Base-by-base conservation (phyloP, 2,888 invertebrate species). In the Lasioglossum figueresi region DNA sequence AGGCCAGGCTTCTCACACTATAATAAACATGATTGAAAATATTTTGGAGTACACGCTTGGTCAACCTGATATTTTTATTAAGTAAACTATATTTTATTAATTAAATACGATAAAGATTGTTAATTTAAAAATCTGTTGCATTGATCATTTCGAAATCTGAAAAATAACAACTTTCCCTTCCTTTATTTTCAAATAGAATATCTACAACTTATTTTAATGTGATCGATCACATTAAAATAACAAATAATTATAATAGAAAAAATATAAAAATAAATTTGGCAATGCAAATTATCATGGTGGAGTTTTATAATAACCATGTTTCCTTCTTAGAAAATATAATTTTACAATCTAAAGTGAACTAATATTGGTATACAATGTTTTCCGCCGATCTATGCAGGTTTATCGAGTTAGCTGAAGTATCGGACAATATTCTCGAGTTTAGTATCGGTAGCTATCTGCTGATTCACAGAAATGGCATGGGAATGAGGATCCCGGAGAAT, bases 391-490 rank as follows among this genome's bases (percentile, higher is more conserved):
- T 31, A 37, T 23, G 77, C 27, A 59, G 59, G 27, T 34, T 72
- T 70, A 40, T 59, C 37, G 37, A 40, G 45, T 79, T 79, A 56
- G 48, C 31, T 68, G 74, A 80, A 31, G 31, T 23, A 63, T 59
- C 34, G 45, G 66, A 56, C 74, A 76, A 75, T 68, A 45, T 73
- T 82, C 48, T 59, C 59, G n/a, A 66, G 59, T 78, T 68, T 82
- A 79, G 40, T 40, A n/a, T 76, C 43, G 16, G 76, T 34, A 75
- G 16, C 52, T 68, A 68, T 68, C 52, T 48, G 66, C 71, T 71
- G 79, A 86, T 75, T 85, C 79, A 82, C 19, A 76, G 71, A 82
- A 82, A 82, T 85, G 78, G 85, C 72, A 86, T 85, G 82, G 75
- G 74, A 86, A 86, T 40, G 79, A 66, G 70, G 76, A 85, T 85